Evolutionary conservation across 1,140 invertebrate genomes (phyloP).

Genomic region (Anoplophora glabripennis): DNA sequence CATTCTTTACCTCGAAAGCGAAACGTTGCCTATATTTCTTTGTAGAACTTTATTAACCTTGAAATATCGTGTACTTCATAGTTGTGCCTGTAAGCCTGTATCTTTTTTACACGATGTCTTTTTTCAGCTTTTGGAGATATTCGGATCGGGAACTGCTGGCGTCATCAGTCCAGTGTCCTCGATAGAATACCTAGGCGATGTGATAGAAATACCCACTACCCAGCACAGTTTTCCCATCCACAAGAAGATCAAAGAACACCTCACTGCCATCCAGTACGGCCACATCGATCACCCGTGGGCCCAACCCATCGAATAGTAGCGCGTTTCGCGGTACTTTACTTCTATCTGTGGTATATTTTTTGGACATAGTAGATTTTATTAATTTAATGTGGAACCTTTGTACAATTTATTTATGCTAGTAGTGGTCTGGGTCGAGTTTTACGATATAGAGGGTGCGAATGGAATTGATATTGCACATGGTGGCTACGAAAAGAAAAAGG

Average conservation of each 20-base stretch:
- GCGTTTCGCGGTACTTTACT: no score
- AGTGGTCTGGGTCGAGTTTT: no score
- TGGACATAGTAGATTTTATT: no score
- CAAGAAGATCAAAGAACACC: constrained; percentile 65
- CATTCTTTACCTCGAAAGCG: not conserved
- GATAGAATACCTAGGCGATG: constrained; percentile 69
- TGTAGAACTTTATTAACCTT: not conserved
- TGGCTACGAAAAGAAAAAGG: no score
- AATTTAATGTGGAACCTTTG: no score
- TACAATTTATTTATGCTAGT: no score
- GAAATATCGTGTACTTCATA: not conserved
- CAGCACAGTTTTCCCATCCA: constrained; percentile 66
- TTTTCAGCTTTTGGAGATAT: constrained; percentile 84
- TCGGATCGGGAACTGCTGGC: constrained; percentile 93
- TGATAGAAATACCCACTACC: constrained; percentile 72
- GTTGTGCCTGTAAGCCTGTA: not conserved
- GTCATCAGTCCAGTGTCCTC: constrained; percentile 84
- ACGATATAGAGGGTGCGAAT: no score
- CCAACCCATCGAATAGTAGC: constrained; percentile 51
- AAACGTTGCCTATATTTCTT: not conserved
- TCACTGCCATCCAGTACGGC: constrained; percentile 86
- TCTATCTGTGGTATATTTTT: no score
- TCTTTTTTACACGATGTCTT: not conserved
- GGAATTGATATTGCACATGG: no score
- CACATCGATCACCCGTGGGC: constrained; percentile 77